These are phyloP conservation scores for Idaea dimidiata DNA, from an alignment of 2,888 invertebrate genomes.

Conservation along the genomic window DNA sequence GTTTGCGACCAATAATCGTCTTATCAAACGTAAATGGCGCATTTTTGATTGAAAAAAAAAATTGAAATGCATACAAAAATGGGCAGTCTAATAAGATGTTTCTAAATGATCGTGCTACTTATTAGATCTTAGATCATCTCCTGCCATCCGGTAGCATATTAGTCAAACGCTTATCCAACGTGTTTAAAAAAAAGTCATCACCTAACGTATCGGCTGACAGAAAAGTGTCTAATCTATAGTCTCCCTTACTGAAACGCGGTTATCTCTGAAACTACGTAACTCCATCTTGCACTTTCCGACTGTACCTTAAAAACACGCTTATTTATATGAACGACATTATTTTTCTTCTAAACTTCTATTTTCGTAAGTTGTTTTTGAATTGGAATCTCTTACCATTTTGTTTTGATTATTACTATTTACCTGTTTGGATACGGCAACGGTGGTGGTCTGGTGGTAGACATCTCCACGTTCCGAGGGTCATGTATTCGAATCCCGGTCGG, in stretches of 20 bases:
- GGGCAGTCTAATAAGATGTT: too few species aligned
- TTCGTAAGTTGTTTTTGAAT: slow-evolving; percentile 31
- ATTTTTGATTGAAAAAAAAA: too few species aligned
- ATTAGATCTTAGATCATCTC: too few species aligned
- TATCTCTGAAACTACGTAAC: slow-evolving; percentile 34
- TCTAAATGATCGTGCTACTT: too few species aligned
- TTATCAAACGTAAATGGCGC: too few species aligned
- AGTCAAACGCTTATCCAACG: too few species aligned
- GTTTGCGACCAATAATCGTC: slow-evolving; percentile 9
- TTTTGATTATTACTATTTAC: slow-evolving; percentile 22
- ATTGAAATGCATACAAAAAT: too few species aligned
- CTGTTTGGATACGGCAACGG: neutral
- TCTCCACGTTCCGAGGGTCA: too few species aligned
- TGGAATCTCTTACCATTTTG: slow-evolving; percentile 29
- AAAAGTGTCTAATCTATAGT: slow-evolving; percentile 3
- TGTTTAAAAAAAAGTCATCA: neutral
- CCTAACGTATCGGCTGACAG: neutral
- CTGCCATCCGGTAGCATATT: too few species aligned
- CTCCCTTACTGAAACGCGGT: slow-evolving; percentile 13
- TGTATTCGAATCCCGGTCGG: too few species aligned
- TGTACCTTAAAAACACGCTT: slow-evolving; percentile 37
- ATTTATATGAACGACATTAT: slow-evolving; percentile 28
- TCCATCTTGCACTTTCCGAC: slow-evolving; percentile 34
- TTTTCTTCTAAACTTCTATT: slow-evolving; percentile 37
- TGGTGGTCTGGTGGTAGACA: too few species aligned